Evolutionary conservation across 1,140 invertebrate genomes (phyloP).

Genomic region (Cephus cinctus): DNA sequence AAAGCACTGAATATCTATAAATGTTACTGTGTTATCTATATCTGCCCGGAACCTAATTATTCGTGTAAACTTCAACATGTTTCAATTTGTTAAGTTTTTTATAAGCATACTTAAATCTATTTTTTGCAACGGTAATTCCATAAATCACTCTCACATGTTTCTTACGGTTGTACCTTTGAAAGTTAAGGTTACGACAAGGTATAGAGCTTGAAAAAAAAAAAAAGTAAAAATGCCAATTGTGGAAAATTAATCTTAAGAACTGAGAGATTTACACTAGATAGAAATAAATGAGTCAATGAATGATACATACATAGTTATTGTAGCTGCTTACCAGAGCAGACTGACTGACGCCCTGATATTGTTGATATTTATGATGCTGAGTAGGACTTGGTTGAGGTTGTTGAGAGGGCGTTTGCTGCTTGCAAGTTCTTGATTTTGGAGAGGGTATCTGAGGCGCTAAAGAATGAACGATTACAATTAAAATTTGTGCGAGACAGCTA

Average conservation of each 20-base stretch:
- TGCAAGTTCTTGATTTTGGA: slow-evolving; percentile 55
- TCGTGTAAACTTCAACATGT: no score
- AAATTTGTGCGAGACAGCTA: slow-evolving; percentile 11
- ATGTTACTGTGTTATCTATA: no score
- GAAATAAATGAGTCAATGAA: slow-evolving; percentile 29
- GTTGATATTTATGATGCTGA: slow-evolving; percentile 60
- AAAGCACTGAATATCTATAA: no score
- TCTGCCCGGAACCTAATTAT: no score
- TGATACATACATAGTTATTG: slow-evolving; percentile 53
- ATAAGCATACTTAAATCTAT: no score
- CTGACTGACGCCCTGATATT: slow-evolving; percentile 55
- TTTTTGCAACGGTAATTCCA: no score
- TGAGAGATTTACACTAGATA: no score
- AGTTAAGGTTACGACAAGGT: no score
- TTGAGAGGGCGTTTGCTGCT: slow-evolving; percentile 51
- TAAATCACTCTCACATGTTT: no score
- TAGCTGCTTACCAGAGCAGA: slow-evolving; percentile 56
- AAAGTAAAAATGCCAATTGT: slow-evolving; percentile 16
- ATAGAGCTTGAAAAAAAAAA: slow-evolving; percentile 6
- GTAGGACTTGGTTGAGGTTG: slow-evolving; percentile 61
- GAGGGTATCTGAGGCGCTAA: slow-evolving; percentile 56
- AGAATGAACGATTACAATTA: slow-evolving; percentile 19
- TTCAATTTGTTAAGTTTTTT: no score
- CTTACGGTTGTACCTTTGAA: no score
- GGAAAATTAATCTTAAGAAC: no score